Base-by-base conservation (phyloP, 1,140 invertebrate species). In the Drosophila sulfurigaster region DNA sequence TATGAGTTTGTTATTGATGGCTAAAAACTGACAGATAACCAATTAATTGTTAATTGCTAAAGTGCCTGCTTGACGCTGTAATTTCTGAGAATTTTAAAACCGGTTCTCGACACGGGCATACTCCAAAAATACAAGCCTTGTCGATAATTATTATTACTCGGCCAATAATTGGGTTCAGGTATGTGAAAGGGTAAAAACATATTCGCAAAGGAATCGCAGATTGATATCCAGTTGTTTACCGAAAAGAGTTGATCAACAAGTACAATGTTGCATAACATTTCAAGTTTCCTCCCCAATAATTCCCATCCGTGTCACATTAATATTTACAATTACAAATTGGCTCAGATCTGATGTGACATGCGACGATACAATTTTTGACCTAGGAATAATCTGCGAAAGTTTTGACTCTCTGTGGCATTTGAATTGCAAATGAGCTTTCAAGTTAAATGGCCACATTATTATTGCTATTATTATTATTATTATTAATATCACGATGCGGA, bases 391-490 rank as follows among this genome's bases (percentile, higher is more conserved):
- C 20, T 25, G 48, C 48, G 48, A 49, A 11, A 49, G 20, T 28
- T 28, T 25, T 1, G 16, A 49, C 6, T 20, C 41, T 43, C n/a
- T 28, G 20, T 25, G 10, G 48, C 10, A 28, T n/a, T 49, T 49
- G 48, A 3, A 49, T 49, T 49, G 20, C 20, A 25, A 49, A 28
- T 49, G 48, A 25, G 4, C 8, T 16, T 3, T 25, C 48, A 10
- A 49, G 10, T 49, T 43, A 13, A 49, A 25, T 49, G 16, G 48
- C 48, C 41, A 43, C 5, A 43, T 1, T 43, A 49, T 28, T 49
- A 49, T 49, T 49, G 11, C 28, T 43, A 43, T 5, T 43, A 49
- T 28, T 49, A 49, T 49, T 49, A 25, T 49, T 49, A 49, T 38
- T 38, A 38, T 38, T 38, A 38, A 38, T 38, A 38, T 38, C 35